Evolutionary conservation across 2,113 vertebrate species (phyloP).

Genomic region (Crotalus horridus): DNA sequence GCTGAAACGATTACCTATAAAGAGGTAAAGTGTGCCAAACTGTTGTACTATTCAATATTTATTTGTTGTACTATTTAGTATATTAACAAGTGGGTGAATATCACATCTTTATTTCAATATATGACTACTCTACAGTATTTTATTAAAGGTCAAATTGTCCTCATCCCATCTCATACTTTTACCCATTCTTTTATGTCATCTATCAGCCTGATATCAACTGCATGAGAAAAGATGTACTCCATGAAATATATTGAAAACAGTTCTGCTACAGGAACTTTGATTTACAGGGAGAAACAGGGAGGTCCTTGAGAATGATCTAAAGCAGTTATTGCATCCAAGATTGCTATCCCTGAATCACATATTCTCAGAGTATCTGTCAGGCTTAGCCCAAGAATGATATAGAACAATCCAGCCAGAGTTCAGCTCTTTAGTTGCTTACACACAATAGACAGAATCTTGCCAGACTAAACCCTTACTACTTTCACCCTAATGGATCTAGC

Average conservation of each 20-base stretch:
- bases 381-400: background rate
- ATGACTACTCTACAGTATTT: background rate
- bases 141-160: background rate
- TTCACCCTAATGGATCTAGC: background rate
- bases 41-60: conserved; percentile 44
- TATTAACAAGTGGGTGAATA: background rate
- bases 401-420: background rate
- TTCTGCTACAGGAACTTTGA: background rate
- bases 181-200: background rate
- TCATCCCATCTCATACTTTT: background rate
- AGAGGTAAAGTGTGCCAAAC: background rate
- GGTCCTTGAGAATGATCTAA: background rate
- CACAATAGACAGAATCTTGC: background rate
- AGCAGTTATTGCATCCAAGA: background rate
- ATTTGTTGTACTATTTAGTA: conserved; percentile 41
- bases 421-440: background rate
- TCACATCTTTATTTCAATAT: background rate
- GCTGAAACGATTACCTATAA: conserved; percentile 29
- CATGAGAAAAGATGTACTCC: background rate
- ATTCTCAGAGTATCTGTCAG: background rate
- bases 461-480: background rate
- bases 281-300: background rate
- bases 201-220: background rate
- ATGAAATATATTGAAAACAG: background rate
- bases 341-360: background rate